Base-by-base conservation (phyloP, 2,113 vertebrate genomes). In the Craseonycteris thonglongyai region DNA sequence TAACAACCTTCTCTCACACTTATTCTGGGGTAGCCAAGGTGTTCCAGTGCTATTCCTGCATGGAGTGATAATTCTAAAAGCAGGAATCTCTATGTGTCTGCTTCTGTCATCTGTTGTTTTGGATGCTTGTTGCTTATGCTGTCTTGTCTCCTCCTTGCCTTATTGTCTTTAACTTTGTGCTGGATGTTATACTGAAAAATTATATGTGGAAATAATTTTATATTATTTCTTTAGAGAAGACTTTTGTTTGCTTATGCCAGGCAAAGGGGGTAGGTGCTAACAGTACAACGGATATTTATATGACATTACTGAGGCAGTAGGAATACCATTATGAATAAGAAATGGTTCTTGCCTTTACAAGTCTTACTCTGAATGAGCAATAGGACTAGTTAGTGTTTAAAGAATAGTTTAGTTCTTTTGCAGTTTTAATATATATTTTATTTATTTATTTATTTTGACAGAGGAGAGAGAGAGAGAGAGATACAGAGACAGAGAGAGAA, bases 291-390 rank as follows among this genome's bases (percentile, higher is more conserved):
- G 71, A 90, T 93, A 95, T 90, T 92, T 90, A 51, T 79, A 61
- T 26, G 87, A 16, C 35, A 80, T 40, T 78, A 42, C 33, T 82
- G 38, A 89, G n/a, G n/a, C 30, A 61, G 15, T 68, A 66, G 58
- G 54, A 93, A 86, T 82, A 74, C 2, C 58, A 33, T 76, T 92
- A 75, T 85, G n/a, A 95, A 95, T 11, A 95, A 93, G 49, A 95
- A 91, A 88, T 68, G 40, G n/a, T 24, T 72, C 66, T 58, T 85
- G 30, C 15, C 58, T 14, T 80, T 81, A 38, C 14, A 80, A 68
- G 28, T 49, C 74, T 90, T 83, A 63, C 59, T 88, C 94, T 85
- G 78, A 91, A 93, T 88, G 86, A 96, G 82, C 71, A 96, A 80
- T 35, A 74, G 18, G 13, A 79, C 54, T 92, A 35, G 83, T 86